These are phyloP conservation scores for Leucoraja ocellata DNA, from an alignment of 2,797 vertebrate species.

Conservation along the genomic window DNA sequence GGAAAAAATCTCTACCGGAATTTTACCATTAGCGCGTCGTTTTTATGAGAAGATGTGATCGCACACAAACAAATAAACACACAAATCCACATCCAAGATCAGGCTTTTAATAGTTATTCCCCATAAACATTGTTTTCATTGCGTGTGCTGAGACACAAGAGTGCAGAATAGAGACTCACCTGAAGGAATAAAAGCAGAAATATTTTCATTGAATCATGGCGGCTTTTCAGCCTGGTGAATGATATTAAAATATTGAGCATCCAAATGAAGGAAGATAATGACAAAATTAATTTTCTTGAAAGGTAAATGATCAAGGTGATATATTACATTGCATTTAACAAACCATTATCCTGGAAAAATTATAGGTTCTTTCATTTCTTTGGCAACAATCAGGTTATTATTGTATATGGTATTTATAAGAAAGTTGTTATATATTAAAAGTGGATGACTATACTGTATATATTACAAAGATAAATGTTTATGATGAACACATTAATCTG, in stretches of 20 bases:
- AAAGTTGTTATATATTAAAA: not conserved
- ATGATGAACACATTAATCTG: not conserved
- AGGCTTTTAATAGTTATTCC: not conserved
- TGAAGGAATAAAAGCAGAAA: not conserved
- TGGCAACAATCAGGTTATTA: not conserved
- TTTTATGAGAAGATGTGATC: no score
- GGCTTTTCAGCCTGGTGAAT: not conserved
- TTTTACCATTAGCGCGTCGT: no score
- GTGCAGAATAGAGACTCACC: not conserved
- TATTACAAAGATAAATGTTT: not conserved
- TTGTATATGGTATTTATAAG: not conserved
- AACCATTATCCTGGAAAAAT: not conserved
- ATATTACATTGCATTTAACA: not conserved
- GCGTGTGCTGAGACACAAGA: not conserved
- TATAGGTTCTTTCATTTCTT: not conserved
- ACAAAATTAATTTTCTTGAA: not conserved
- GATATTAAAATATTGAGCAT: not conserved
- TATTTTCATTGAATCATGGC: not conserved
- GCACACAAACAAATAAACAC: no score
- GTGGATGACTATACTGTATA: not conserved
- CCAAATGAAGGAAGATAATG: not conserved
- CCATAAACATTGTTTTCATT: not conserved
- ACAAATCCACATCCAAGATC: no score
- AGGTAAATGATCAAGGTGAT: no score
- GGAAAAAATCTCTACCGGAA: no score